phyloP scores from a whole-genome alignment of 2,797 vertebrate genomes.

The Martes flavigula region DNA sequence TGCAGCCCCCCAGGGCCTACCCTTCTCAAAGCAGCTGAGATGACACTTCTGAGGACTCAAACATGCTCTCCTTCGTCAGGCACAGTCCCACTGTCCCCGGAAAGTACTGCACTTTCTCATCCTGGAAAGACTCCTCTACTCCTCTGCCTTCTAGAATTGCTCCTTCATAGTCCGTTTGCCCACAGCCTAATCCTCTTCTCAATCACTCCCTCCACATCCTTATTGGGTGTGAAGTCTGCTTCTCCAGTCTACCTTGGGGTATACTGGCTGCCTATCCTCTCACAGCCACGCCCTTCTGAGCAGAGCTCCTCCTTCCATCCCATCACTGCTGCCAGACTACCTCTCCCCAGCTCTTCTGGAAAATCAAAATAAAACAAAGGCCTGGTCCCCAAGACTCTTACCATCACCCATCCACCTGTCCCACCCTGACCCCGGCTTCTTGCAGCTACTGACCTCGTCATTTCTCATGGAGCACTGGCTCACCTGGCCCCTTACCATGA shows the following conservation, averaged over 20 bases:
- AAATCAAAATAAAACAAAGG: constrained; percentile 25
- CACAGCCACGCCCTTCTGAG: neutral
- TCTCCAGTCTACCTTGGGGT: neutral
- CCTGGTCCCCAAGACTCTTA: neutral
- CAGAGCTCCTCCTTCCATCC: neutral
- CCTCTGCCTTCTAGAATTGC: neutral
- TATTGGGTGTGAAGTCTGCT: neutral
- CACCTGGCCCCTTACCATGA: neutral
- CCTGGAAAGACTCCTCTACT: neutral
- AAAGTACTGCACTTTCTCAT: neutral
- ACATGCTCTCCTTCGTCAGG: neutral
- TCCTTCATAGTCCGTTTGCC: neutral
- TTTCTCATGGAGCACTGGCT: neutral
- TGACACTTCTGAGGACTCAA: neutral
- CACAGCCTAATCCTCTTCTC: neutral
- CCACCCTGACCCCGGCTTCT: neutral
- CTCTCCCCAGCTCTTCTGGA: neutral
- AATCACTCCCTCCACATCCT: neutral
- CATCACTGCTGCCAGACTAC: neutral
- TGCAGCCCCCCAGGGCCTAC: too few relatives aligned
- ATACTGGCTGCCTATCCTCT: neutral
- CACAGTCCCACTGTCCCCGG: fast-evolving
- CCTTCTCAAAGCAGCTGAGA: neutral
- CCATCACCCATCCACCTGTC: neutral
- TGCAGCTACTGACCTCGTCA: neutral